Conservation (phyloP, 1,140 invertebrate species). For the Diorhabda elongata region DNA sequence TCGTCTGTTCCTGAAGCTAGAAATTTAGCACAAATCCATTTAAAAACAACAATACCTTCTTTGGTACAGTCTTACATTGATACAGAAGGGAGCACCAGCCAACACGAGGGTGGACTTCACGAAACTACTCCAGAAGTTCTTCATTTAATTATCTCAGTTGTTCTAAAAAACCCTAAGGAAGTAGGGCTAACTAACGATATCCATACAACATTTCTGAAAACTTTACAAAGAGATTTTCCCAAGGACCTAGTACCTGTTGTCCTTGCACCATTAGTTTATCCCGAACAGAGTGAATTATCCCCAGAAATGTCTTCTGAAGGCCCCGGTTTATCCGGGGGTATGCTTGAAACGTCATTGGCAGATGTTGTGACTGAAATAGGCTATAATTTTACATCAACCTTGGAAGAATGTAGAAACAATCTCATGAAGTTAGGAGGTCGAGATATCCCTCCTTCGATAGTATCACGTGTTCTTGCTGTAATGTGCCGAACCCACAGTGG, state of each 20-base stretch:
- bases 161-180: slow-evolving; percentile 55
- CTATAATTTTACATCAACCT: slow-evolving; percentile 77
- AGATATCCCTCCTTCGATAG: slow-evolving; percentile 73
- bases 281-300: slow-evolving; percentile 68
- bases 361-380: slow-evolving; percentile 85
- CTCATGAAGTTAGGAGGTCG: slow-evolving; percentile 69
- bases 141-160: slow-evolving; percentile 70
- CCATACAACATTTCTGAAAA: slow-evolving; percentile 75
- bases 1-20: slow-evolving; percentile 73
- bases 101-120: slow-evolving; percentile 77
- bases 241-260: slow-evolving; percentile 82
- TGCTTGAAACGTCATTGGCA: slow-evolving; percentile 70
- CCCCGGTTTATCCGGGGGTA: slow-evolving; percentile 53
- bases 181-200: slow-evolving; percentile 64
- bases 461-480: slow-evolving; percentile 78
- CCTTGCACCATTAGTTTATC: slow-evolving; percentile 80
- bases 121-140: slow-evolving; percentile 84
- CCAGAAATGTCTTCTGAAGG: slow-evolving; percentile 56
- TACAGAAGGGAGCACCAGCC: slow-evolving; percentile 62
- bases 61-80: slow-evolving; percentile 81
- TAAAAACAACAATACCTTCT: slow-evolving; percentile 78
- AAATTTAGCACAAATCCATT: slow-evolving; percentile 67
- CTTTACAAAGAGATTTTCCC: slow-evolving; percentile 81
- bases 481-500: slow-evolving; percentile 81
- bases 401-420: slow-evolving; percentile 85